Percentiles rank a stretch among this genome's conserved stretches.
Conservation (phyloP, 2,797 vertebrate genomes). For the Darevskia mixta region DNA sequence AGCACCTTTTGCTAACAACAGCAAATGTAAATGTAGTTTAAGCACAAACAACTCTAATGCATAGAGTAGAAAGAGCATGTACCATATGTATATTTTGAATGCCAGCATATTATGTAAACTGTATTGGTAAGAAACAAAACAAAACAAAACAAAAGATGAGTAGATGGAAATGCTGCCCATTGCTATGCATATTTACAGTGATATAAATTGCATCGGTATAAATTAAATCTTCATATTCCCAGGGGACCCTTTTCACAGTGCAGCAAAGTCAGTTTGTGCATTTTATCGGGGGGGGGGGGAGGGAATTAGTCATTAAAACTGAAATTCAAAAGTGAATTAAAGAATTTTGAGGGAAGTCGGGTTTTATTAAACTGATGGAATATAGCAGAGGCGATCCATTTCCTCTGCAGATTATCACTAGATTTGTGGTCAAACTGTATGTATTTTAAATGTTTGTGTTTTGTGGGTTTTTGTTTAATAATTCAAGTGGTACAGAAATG, state of each 20-base stretch:
- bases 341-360: not conserved
- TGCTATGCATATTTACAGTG: conserved; percentile 51
- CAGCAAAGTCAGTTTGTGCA: conserved; percentile 35
- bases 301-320: not conserved
- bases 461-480: too few species aligned
- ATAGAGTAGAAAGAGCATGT: conserved; percentile 41
- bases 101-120: not conserved
- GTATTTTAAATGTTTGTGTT: too few species aligned
- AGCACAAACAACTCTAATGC: conserved; percentile 46
- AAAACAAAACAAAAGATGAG: conserved; percentile 8
- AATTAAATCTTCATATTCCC: not conserved
- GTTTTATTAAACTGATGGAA: not conserved
- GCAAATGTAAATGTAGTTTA: conserved; percentile 59
- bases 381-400: not conserved
- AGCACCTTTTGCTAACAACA: conserved; percentile 36
- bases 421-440: not conserved
- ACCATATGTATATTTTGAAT: conserved; percentile 42
- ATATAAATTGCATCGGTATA: not conserved
- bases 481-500: too few species aligned
- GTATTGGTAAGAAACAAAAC: not conserved
- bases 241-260: not conserved
- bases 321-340: not conserved
- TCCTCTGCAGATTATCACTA: not conserved
- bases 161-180: conserved; percentile 35
- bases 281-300: not conserved